These are phyloP conservation scores for Hyphantria cunea DNA, from an alignment of 1,140 invertebrate species.

Conservation along the genomic window DNA sequence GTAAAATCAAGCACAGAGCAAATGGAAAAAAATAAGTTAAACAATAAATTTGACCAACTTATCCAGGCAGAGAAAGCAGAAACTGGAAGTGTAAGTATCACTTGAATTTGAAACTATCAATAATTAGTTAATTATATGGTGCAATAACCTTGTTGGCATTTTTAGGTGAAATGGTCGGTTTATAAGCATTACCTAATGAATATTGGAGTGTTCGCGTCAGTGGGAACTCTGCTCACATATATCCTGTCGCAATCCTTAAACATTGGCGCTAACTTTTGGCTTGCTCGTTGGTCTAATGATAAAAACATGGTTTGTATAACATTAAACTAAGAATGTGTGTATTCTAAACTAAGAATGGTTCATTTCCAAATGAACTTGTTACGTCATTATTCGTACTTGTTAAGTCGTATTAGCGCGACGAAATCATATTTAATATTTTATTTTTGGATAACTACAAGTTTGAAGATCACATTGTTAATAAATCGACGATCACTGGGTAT, in stretches of 20 bases:
- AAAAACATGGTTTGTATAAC: conserved; percentile 53
- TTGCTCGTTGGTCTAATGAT: conserved; percentile 93
- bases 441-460: no score
- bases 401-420: no score
- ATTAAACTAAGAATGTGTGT: no score
- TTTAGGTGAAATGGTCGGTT: conserved; percentile 87
- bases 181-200: conserved; percentile 95
- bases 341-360: no score
- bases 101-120: no score
- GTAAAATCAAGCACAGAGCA: not conserved
- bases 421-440: no score
- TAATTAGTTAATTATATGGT: no score
- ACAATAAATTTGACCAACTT: conserved; percentile 77
- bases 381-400: no score
- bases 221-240: conserved; percentile 91
- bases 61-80: conserved; percentile 95
- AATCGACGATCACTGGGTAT: no score
- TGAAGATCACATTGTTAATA: no score
- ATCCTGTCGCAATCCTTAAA: conserved; percentile 92
- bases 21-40: not conserved
- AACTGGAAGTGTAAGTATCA: conserved; percentile 91
- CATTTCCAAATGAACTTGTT: no score
- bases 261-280: conserved; percentile 96
- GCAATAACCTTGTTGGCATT: no score
- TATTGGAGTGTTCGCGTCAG: conserved; percentile 88